Evolutionary conservation across 2,797 vertebrate genomes (phyloP).

Genomic region (Falco berigora): DNA sequence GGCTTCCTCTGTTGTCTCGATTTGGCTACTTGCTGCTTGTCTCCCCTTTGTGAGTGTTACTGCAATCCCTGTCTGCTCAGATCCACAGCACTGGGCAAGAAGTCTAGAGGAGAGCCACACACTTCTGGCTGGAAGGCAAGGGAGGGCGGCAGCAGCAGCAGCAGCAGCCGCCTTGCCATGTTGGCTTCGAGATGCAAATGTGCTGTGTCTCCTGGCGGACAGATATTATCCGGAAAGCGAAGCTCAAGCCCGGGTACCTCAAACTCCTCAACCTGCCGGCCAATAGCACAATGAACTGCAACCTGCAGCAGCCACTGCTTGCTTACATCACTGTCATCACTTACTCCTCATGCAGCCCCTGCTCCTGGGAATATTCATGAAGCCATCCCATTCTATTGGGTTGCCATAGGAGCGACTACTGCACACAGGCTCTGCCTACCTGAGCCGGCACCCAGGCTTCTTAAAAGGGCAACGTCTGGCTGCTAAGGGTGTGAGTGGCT

Average conservation of each 20-base stretch:
- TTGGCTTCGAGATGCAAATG: slow-evolving; percentile 53
- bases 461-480: slow-evolving; percentile 73
- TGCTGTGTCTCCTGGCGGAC: neutral
- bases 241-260: slow-evolving; percentile 28
- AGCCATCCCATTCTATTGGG: slow-evolving; percentile 83
- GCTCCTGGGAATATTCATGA: slow-evolving; percentile 90
- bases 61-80: slow-evolving; percentile 29
- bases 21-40: slow-evolving; percentile 57
- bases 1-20: neutral
- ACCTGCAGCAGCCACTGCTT: slow-evolving; percentile 73
- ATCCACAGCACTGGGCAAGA: slow-evolving; percentile 41
- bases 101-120: slow-evolving; percentile 58
- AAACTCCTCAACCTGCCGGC: slow-evolving; percentile 34
- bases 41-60: slow-evolving; percentile 16
- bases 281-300: slow-evolving; percentile 74
- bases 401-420: slow-evolving; percentile 92
- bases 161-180: slow-evolving; percentile 48
- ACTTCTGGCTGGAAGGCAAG: slow-evolving; percentile 53
- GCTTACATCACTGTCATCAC: slow-evolving; percentile 85
- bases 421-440: slow-evolving; percentile 86
- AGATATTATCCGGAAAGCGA: slow-evolving; percentile 10
- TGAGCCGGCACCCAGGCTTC: slow-evolving; percentile 66
- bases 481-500: neutral
- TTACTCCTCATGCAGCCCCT: slow-evolving; percentile 80
- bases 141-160: slow-evolving; percentile 41